Conservation (phyloP, 2,888 invertebrate species). For the Steinernema scapterisci region DNA sequence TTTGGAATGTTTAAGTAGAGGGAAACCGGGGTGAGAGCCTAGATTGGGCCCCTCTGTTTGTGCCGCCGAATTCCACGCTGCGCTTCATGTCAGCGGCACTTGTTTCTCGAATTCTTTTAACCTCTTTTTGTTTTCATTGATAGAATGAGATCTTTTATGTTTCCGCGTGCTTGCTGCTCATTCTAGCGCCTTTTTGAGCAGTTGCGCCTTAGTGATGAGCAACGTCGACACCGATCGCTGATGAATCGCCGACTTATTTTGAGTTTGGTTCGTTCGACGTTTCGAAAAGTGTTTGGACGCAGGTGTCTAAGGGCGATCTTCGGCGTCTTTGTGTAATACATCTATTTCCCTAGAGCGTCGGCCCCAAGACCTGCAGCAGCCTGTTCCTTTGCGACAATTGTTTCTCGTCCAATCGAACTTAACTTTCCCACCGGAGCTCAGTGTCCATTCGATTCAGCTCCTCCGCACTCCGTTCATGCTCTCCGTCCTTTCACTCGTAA, state of each 20-base stretch:
- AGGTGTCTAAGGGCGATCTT: not conserved
- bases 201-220: not conserved
- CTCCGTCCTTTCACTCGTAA: not conserved
- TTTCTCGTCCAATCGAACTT: not conserved
- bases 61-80: too few relatives aligned
- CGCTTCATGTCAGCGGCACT: too few relatives aligned
- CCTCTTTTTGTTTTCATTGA: not conserved
- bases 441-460: not conserved
- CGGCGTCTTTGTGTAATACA: not conserved
- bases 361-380: not conserved
- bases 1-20: too few relatives aligned
- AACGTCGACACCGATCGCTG: too few relatives aligned
- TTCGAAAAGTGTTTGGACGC: conserved; percentile 15
- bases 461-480: not conserved
- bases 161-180: not conserved
- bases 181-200: not conserved
- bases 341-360: not conserved
- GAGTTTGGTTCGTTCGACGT: conserved; percentile 6
- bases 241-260: not conserved
- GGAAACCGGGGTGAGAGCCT: too few relatives aligned
- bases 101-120: too few relatives aligned
- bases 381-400: conserved; percentile 17
- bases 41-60: too few relatives aligned
- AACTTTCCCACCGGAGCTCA: conserved; percentile 1
- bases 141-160: too few relatives aligned